These are phyloP conservation scores for Andinoacara biseriatus DNA, from an alignment of 2,113 vertebrate genomes.

Conservation along the genomic window DNA sequence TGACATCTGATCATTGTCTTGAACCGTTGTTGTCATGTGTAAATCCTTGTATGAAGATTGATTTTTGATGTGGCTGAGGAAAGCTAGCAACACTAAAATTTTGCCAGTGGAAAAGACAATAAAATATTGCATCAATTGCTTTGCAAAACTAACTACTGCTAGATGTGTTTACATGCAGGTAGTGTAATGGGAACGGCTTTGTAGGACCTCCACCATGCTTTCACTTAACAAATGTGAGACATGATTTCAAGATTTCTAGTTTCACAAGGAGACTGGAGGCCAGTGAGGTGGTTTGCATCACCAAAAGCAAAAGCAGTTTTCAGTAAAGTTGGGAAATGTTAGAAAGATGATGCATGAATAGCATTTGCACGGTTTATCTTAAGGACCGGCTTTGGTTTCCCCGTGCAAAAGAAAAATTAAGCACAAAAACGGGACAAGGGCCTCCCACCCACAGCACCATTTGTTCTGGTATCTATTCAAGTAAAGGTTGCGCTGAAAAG, in stretches of 20 bases:
- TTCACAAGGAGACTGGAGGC: constrained; percentile 17
- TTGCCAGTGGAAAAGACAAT: background rate
- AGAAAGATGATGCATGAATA: constrained; percentile 34
- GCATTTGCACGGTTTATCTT: constrained; percentile 41
- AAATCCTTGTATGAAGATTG: too few relatives aligned
- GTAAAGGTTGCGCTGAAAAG: constrained; percentile 43
- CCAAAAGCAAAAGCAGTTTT: background rate
- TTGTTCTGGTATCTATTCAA: constrained; percentile 42
- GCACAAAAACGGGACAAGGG: constrained; percentile 5
- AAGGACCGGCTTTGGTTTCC: constrained; percentile 15
- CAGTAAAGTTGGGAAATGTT: constrained; percentile 5
- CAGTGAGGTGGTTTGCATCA: background rate
- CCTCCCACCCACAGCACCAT: constrained; percentile 18
- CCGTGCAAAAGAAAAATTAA: constrained; percentile 13
- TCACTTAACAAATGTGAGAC: constrained; percentile 31
- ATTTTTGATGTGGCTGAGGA: background rate
- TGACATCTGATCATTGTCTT: background rate
- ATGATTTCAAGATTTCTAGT: constrained; percentile 18
- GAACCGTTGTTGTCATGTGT: background rate
- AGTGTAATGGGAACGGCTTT: background rate
- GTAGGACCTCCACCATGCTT: background rate
- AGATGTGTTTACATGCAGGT: background rate
- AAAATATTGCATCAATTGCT: background rate
- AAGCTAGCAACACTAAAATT: background rate
- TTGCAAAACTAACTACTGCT: background rate